Evolutionary conservation across 2,113 vertebrate species (phyloP).

Genomic region (Macquaria ambigua): DNA sequence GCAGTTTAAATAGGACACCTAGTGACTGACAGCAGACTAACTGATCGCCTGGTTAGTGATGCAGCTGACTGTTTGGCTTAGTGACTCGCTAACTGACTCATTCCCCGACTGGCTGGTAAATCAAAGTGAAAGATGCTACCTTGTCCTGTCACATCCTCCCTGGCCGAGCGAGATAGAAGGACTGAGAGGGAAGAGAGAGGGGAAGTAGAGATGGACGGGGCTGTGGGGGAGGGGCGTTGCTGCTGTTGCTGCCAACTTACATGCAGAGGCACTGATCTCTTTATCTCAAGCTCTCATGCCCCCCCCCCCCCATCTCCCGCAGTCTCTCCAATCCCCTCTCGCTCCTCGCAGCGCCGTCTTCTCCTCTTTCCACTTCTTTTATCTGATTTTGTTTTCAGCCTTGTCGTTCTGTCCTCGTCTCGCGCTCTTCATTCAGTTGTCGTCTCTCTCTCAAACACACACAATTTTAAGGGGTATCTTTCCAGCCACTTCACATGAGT

Average conservation of each 20-base stretch:
- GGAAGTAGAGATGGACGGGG: not conserved
- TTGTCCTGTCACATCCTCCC: conserved; percentile 52
- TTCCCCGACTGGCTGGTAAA: not conserved
- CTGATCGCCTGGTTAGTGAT: not conserved
- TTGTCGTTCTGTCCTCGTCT: not conserved
- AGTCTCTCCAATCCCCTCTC: not conserved
- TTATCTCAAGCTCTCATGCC: conserved; percentile 50
- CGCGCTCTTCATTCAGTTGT: not conserved
- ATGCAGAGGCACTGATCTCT: conserved; percentile 59
- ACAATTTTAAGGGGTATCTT: not conserved
- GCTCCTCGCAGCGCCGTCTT: not conserved
- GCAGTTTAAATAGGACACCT: not conserved
- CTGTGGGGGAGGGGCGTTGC: conserved; percentile 47
- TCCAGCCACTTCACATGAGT: conserved; percentile 18
- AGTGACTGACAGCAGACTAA: not conserved
- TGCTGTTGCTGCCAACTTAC: conserved; percentile 36
- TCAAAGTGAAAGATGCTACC: conserved; percentile 1
- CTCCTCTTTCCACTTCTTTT: not conserved
- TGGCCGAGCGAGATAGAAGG: not conserved
- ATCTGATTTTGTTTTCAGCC: not conserved
- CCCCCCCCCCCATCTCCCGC: conserved; percentile 21
- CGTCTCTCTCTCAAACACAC: not conserved
- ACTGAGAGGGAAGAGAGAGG: conserved; percentile 36
- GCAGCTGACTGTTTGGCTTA: not conserved
- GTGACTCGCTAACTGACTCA: not conserved